These are phyloP conservation scores for Drosophila orena DNA, from an alignment of 1,140 invertebrate genomes.

Conservation along the genomic window DNA sequence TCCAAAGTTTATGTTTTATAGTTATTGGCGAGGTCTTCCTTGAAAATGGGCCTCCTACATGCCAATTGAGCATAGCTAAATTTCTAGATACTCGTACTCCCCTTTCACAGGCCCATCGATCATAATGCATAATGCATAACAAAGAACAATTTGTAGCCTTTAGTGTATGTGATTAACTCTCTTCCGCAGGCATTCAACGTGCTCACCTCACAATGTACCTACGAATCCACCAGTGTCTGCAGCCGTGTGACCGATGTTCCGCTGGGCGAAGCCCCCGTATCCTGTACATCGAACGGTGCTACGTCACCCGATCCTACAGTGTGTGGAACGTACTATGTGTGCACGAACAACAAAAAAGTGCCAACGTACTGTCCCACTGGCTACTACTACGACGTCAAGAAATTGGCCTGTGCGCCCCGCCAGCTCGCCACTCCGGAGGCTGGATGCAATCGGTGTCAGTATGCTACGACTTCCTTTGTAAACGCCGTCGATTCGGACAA, in stretches of 20 bases:
- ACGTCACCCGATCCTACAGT: background rate
- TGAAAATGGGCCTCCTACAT: too few species aligned
- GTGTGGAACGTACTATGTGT: constrained; percentile 42
- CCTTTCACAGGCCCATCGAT: too few species aligned
- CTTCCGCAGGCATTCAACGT: constrained; percentile 29
- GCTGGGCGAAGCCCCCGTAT: background rate
- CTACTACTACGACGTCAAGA: constrained; percentile 19
- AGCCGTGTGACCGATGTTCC: constrained; percentile 17
- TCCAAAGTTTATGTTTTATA: too few species aligned
- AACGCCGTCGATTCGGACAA: constrained; percentile 30
- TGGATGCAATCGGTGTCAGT: constrained; percentile 61
- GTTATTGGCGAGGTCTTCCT: too few species aligned
- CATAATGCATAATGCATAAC: too few species aligned
- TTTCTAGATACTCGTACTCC: too few species aligned
- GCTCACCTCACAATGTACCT: background rate
- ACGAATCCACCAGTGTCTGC: background rate
- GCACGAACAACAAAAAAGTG: constrained; percentile 8
- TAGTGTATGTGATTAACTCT: background rate
- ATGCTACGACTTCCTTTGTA: constrained; percentile 5
- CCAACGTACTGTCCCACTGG: constrained; percentile 9
- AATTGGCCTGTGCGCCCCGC: background rate
- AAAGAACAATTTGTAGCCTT: background rate
- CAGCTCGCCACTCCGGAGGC: background rate
- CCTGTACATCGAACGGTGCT: background rate
- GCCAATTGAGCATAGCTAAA: too few species aligned